These are phyloP conservation scores for Girardinus metallicus DNA, from an alignment of 2,797 vertebrate species.

Conservation along the genomic window DNA sequence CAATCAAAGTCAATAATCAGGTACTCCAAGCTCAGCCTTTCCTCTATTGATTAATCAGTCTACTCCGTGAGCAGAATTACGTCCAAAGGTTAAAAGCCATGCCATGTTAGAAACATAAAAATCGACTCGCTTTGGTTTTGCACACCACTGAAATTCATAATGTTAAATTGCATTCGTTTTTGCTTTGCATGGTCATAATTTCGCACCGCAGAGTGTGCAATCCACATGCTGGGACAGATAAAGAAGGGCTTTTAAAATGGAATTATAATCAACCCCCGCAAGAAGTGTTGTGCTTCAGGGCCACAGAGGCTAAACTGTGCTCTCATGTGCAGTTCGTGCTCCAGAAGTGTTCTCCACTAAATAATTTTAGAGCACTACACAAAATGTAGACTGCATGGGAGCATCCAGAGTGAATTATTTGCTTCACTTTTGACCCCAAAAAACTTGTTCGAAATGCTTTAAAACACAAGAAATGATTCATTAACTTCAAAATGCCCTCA, in stretches of 20 bases:
- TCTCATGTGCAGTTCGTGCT: constrained; percentile 55
- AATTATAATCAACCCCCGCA: constrained; percentile 41
- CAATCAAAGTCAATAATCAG: constrained; percentile 44
- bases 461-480: background rate
- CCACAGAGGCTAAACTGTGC: constrained; percentile 27
- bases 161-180: constrained; percentile 14
- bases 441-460: constrained; percentile 1
- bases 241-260: constrained; percentile 29
- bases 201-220: background rate
- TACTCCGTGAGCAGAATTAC: constrained; percentile 38
- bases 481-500: background rate
- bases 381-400: constrained; percentile 4
- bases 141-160: constrained; percentile 31
- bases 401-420: background rate
- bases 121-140: constrained; percentile 38
- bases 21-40: constrained; percentile 27
- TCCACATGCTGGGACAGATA: constrained; percentile 20
- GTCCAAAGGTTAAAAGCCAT: constrained; percentile 58
- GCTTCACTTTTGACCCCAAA: constrained; percentile 7
- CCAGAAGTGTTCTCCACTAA: constrained; percentile 42
- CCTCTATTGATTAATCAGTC: constrained; percentile 46
- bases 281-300: constrained; percentile 39
- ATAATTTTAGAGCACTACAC: constrained; percentile 47
- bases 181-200: background rate
- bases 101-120: constrained; percentile 45